Percentiles rank a stretch among this genome's conserved stretches.
Evolutionary conservation across 1,140 invertebrate genomes (phyloP).

Genomic region (Chionoecetes opilio): DNA sequence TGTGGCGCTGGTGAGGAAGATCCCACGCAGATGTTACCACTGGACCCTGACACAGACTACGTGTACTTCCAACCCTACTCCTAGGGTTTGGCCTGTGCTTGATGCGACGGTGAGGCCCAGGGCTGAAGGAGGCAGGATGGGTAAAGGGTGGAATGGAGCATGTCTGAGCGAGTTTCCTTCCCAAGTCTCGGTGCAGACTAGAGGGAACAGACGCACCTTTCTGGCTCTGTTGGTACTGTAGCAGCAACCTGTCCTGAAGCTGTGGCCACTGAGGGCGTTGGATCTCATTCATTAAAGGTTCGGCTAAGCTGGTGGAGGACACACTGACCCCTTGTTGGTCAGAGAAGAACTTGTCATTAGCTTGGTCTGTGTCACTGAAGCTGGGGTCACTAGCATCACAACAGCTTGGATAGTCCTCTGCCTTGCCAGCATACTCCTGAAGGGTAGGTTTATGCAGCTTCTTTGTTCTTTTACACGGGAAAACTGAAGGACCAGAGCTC

Average conservation of each 20-base stretch:
- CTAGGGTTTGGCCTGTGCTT: background rate
- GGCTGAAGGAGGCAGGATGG: slow-evolving; percentile 61
- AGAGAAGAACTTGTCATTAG: background rate
- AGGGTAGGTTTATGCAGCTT: background rate
- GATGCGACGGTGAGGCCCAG: slow-evolving; percentile 24
- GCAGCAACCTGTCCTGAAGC: slow-evolving; percentile 34
- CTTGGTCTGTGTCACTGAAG: slow-evolving; percentile 50
- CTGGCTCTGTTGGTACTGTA: background rate
- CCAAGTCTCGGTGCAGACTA: background rate
- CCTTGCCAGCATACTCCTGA: slow-evolving; percentile 12
- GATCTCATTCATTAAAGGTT: background rate
- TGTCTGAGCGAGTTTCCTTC: background rate
- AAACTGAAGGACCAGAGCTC: background rate
- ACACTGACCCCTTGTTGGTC: slow-evolving; percentile 44
- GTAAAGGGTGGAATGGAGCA: background rate
- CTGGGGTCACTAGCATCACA: slow-evolving; percentile 53
- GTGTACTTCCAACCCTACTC: background rate
- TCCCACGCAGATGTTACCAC: background rate
- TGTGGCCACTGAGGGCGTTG: slow-evolving; percentile 34
- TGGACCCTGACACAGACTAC: background rate
- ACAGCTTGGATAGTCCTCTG: slow-evolving; percentile 1
- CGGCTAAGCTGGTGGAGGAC: slow-evolving; percentile 55
- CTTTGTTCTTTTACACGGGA: background rate
- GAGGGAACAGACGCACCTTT: background rate
- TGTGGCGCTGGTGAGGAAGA: slow-evolving; percentile 40